A percentile compares a stretch with the other conserved stretches of the same genome.
These are phyloP conservation scores for Corvus cornix DNA, from an alignment of 2,113 vertebrate genomes.

Conservation along the genomic window DNA sequence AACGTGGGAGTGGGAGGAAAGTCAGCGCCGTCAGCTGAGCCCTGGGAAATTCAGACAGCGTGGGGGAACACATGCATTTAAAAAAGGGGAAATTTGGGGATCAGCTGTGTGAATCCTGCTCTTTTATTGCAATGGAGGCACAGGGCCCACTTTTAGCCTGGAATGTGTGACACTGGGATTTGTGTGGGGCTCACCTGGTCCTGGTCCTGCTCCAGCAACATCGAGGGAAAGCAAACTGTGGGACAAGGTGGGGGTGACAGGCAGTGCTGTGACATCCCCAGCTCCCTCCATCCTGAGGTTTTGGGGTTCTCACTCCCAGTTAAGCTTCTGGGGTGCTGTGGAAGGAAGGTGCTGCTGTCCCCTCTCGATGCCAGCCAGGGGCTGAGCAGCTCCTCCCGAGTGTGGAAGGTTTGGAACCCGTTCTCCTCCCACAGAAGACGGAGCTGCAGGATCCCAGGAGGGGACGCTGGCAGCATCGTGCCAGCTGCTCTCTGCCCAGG, in stretches of 20 bases:
- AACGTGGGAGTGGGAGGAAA: not conserved
- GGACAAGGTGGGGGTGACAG: not conserved
- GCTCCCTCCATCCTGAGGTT: not conserved
- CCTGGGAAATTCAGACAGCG: not conserved
- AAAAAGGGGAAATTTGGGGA: not conserved
- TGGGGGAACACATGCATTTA: not conserved
- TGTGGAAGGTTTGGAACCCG: not conserved
- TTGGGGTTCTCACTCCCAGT: not conserved
- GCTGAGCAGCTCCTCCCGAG: not conserved
- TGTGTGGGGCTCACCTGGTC: fast-evolving
- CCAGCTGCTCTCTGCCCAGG: not conserved
- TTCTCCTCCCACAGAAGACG: not conserved
- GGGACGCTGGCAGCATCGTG: not conserved
- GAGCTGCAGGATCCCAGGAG: not conserved
- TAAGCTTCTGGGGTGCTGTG: not conserved
- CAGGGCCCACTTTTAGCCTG: fast-evolving
- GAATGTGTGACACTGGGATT: fast-evolving
- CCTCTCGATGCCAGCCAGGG: fast-evolving
- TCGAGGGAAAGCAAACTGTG: fast-evolving
- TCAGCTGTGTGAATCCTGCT: not conserved
- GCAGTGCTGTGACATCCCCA: not conserved
- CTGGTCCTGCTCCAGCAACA: not conserved
- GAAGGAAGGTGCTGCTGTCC: not conserved
- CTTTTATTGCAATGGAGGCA: not conserved
- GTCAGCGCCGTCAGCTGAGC: not conserved